phyloP scores from a whole-genome alignment of 2,797 vertebrate genomes.

The Brachyalestes nurse region DNA sequence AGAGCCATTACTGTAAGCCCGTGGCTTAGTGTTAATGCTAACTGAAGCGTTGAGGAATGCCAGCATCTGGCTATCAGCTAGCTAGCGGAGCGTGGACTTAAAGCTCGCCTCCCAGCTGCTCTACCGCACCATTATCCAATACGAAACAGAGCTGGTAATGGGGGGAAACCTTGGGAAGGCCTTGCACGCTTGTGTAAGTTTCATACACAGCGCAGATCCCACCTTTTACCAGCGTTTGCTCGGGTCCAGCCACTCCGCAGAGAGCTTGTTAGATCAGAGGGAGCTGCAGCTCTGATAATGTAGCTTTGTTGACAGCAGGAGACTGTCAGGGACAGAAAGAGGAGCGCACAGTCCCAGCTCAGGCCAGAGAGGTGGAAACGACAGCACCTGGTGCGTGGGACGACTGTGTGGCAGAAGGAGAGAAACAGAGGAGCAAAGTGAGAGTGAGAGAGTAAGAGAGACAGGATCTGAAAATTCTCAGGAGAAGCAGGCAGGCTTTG shows the following conservation, averaged over 20 bases:
- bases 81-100: neutral
- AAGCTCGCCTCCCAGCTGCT: slow-evolving; percentile 1
- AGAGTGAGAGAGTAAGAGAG: neutral
- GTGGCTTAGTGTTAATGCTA: slow-evolving; percentile 17
- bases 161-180: neutral
- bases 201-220: neutral
- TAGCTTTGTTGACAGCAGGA: slow-evolving; percentile 33
- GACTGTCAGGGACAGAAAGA: slow-evolving; percentile 35
- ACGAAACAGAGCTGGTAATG: neutral
- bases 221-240: neutral
- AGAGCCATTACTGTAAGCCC: slow-evolving; percentile 18
- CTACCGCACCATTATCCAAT: neutral
- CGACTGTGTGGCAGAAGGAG: slow-evolving; percentile 3
- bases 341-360: slow-evolving; percentile 34
- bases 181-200: neutral
- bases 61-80: slow-evolving; percentile 19
- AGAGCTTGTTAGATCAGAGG: slow-evolving; percentile 28
- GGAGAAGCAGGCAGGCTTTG: neutral
- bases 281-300: slow-evolving; percentile 14
- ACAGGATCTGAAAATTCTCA: neutral
- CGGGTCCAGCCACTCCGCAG: neutral
- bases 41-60: slow-evolving; percentile 10
- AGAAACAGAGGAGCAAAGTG: neutral
- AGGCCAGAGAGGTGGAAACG: slow-evolving; percentile 42
- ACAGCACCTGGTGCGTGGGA: slow-evolving; percentile 44